These are phyloP conservation scores for Mesodorylaimus sp. DNA, from an alignment of 2,888 invertebrate genomes.

Conservation along the genomic window DNA sequence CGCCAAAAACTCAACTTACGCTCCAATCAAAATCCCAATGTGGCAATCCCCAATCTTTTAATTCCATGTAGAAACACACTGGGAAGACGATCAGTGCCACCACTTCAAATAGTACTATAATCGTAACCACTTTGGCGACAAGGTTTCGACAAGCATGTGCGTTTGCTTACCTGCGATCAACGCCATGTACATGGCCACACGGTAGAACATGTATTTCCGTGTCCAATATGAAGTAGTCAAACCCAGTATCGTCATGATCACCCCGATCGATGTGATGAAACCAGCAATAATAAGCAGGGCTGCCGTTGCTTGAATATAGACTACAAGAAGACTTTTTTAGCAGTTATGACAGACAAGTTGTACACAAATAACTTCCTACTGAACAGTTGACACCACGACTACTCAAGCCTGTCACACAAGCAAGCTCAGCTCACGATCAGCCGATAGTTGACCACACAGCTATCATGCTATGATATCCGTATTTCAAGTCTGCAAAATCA, in stretches of 20 bases:
- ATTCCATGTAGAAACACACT: constrained; percentile 51
- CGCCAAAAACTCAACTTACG: too few relatives aligned
- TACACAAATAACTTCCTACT: too few relatives aligned
- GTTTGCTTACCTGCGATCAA: constrained; percentile 63
- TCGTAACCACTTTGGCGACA: too few relatives aligned
- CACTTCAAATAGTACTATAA: constrained; percentile 66
- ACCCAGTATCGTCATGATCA: constrained; percentile 69
- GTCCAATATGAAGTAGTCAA: constrained; percentile 71
- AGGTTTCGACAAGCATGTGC: too few relatives aligned
- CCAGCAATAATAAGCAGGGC: constrained; percentile 73
- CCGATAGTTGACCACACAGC: too few relatives aligned
- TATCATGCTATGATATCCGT: too few relatives aligned
- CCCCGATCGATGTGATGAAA: constrained; percentile 66
- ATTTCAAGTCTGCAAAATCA: too few relatives aligned
- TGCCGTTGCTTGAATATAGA: constrained; percentile 68
- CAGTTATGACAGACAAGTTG: too few relatives aligned
- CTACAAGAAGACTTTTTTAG: too few relatives aligned
- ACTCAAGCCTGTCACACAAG: too few relatives aligned
- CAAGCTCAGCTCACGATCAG: too few relatives aligned
- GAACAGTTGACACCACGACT: too few relatives aligned
- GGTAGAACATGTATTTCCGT: constrained; percentile 81
- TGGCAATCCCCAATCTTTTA: constrained; percentile 20
- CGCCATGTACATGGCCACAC: constrained; percentile 81
- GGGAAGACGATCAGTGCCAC: constrained; percentile 87
- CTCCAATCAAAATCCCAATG: constrained; percentile 46